Evolutionary conservation across 2,113 vertebrate species (phyloP), one percentile per base, ranked within the genome.

Genomic region (Naja naja): DNA sequence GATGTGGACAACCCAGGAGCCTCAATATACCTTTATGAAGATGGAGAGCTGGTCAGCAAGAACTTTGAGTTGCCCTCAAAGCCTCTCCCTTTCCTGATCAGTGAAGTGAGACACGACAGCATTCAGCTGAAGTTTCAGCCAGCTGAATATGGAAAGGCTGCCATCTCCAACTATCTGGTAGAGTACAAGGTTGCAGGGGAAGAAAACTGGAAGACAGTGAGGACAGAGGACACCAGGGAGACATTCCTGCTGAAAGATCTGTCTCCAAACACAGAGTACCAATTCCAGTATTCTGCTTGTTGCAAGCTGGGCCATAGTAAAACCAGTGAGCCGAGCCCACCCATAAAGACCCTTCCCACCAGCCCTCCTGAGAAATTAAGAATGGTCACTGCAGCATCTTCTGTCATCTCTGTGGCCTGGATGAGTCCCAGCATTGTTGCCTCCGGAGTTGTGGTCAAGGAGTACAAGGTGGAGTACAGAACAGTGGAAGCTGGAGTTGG

Each of bases 11-110:
- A 20, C 52, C 81, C 90, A 7, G 92, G 93, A 12, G 30, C 92
- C 3, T 54, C 93, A 0, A 85, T 94, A 56, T 89, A 95, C 0
- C n/a, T 95, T 47, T 95, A 93, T 87, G 39, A 64, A 53, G 58
- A 92, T 2, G 93, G 87, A 23, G 45, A 27, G 4, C 49, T 49
- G 49, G 49, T 52, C 49, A 52, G 49, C 10, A 52, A 52, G 9
- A 11, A 10, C 49, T 52, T 52, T 52, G 49, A 52, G 49, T 11
- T 52, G 49, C 49, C 49, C 49, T 52, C 49, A 52, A 52, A 52
- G 2, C 49, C 49, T 52, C 49, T 52, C 58, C 85, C 53, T 5
- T 93, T 55, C 2, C 8, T 3, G 23, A 58, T 58, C 5, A 9
- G 2, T 58, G 23, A 27, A 58, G 7, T 3, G 23, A 58, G 56